Evolutionary conservation across 2,113 vertebrate genomes (phyloP), one percentile per base, ranked within the genome.

Genomic region (Thymallus thymallus): DNA sequence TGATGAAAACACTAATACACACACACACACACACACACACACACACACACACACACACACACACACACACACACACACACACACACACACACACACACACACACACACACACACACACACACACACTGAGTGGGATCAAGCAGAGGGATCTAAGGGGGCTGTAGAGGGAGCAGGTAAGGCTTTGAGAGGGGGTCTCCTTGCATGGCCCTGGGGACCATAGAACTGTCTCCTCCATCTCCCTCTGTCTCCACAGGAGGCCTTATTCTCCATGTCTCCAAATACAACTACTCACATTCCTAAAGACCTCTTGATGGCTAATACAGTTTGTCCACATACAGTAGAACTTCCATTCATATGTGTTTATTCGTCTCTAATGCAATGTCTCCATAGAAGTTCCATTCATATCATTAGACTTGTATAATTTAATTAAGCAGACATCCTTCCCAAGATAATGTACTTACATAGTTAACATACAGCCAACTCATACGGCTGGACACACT

Each of bases 1-100:
- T 88, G 88, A 91, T 91, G 89, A 88, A 90, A 90, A 61, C 70
- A 72, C 51, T 23, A 41, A 58, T 22, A 70, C 60, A 73, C 61
- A 63, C 55, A 76, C 48, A 78, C 23, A 71, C 63, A 71, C 23
- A 76, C 51, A 45, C 20, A 70, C 60, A 73, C 61, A 63, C 55
- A 76, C 48, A 78, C 23, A 71, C 63, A 71, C 23, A 70, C 60
- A 73, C 61, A 63, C 55, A 76, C 48, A 78, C 23, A 71, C 63
- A 71, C 23, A 70, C 60, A 73, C 61, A 63, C 55, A 76, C 48
- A 78, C 23, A 71, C 63, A 71, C 23, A 70, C 60, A 73, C 61
- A 63, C 55, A 76, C 48, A 78, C 23, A 71, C 63, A 71, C 23
- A 70, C 60, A 73, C 61, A 63, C 55, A 76, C 48, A 78, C 23